phyloP scores from a whole-genome alignment of 2,797 vertebrate genomes.

The Acanthis flammea region DNA sequence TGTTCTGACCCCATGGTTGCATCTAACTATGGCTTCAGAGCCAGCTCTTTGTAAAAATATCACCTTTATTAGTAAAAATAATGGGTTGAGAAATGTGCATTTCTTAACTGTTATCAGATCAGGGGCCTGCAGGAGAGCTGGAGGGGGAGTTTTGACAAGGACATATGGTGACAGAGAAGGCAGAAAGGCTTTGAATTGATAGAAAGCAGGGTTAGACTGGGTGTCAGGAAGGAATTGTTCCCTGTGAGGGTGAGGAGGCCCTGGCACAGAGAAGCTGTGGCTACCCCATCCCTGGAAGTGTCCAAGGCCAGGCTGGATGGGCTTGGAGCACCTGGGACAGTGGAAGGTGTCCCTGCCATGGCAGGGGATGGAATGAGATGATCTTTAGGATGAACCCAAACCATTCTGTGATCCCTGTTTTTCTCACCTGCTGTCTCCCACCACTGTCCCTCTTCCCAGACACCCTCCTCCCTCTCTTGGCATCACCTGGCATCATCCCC shows the following conservation, averaged over 20 bases:
- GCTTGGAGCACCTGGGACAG: not conserved
- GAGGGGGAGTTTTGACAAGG: not conserved
- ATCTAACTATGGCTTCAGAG: not conserved
- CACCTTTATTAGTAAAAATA: not conserved
- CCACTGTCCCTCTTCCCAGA: rapidly evolving
- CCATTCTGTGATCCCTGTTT: not conserved
- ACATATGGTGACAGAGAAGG: not conserved
- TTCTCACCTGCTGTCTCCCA: not conserved
- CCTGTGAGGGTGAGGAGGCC: rapidly evolving
- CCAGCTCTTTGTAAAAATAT: not conserved
- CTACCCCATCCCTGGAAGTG: not conserved
- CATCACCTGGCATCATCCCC: not conserved
- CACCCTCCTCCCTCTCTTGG: rapidly evolving
- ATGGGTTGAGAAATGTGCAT: not conserved
- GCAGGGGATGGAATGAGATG: not conserved
- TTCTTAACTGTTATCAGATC: not conserved
- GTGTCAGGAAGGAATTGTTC: not conserved
- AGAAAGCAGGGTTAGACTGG: not conserved
- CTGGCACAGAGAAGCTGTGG: not conserved
- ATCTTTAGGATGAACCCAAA: not conserved
- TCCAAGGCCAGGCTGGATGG: rapidly evolving
- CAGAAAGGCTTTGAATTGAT: not conserved
- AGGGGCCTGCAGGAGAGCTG: not conserved
- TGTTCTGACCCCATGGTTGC: not conserved
- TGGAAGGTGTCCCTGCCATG: not conserved